Evolutionary conservation across 2,113 vertebrate genomes (phyloP).

Genomic region (Pomatostomus ruficeps): DNA sequence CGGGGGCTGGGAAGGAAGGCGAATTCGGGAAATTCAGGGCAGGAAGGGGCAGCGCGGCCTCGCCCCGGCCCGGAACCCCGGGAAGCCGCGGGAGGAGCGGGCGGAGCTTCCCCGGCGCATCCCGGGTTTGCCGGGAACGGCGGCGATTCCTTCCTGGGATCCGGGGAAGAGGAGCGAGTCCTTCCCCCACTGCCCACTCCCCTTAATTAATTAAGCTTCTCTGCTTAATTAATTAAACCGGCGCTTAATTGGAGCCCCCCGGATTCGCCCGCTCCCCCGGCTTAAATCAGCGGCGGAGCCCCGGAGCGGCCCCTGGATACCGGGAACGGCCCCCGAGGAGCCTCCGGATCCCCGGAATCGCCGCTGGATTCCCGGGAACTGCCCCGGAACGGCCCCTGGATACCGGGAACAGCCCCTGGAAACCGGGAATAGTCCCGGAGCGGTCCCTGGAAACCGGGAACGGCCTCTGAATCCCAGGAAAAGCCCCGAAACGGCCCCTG

Average conservation of each 20-base stretch:
- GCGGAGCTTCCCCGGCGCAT: neutral
- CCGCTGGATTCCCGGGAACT: too few species aligned
- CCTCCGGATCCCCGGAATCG: neutral
- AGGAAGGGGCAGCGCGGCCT: neutral
- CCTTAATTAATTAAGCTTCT: too few species aligned
- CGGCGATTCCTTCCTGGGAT: neutral
- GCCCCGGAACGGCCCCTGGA: neutral
- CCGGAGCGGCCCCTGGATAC: neutral
- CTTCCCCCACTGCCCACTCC: too few species aligned
- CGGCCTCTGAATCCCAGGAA: too few species aligned
- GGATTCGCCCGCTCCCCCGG: neutral
- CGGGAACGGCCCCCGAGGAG: neutral
- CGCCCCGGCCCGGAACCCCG: neutral
- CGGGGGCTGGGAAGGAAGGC: too few species aligned
- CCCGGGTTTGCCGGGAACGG: neutral
- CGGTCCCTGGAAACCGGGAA: neutral
- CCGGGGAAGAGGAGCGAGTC: rapidly evolving
- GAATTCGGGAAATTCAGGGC: too few species aligned
- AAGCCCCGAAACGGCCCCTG: neutral
- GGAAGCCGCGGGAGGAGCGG: neutral
- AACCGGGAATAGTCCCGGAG: too few species aligned
- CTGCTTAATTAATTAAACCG: neutral
- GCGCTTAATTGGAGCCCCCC: neutral
- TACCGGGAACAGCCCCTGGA: neutral
- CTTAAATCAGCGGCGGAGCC: neutral